phyloP scores from a whole-genome alignment of 1,140 invertebrate genomes.

The Drosophila tristis region DNA sequence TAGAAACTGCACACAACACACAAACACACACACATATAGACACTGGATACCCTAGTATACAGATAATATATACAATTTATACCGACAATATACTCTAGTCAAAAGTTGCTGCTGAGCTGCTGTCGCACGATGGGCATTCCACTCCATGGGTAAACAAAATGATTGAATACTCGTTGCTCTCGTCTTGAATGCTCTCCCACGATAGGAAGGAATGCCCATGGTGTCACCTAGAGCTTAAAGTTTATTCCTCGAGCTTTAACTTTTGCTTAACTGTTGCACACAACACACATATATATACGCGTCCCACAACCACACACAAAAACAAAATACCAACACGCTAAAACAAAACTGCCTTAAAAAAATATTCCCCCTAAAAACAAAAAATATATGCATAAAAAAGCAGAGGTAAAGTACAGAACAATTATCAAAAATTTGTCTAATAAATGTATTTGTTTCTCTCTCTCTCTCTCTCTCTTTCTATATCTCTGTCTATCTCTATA shows the following conservation, averaged over 20 bases:
- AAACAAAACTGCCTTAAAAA: neutral
- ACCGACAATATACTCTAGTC: no score
- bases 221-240: slow-evolving; percentile 13
- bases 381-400: slow-evolving; percentile 9
- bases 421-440: slow-evolving; percentile 42
- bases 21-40: slow-evolving; percentile 15
- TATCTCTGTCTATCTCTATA: neutral
- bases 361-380: slow-evolving; percentile 1
- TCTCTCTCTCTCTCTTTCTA: slow-evolving; percentile 2
- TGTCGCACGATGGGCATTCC: no score
- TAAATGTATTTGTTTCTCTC: slow-evolving; percentile 23
- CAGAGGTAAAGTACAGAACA: slow-evolving; percentile 43
- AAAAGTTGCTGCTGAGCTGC: no score
- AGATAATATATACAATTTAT: neutral
- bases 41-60: neutral
- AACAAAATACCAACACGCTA: slow-evolving; percentile 3
- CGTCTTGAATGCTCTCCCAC: no score
- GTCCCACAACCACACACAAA: slow-evolving; percentile 7
- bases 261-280: slow-evolving; percentile 41
- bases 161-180: no score
- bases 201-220: no score
- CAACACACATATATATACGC: neutral
- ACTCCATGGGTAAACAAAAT: no score
- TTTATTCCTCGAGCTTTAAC: slow-evolving; percentile 39
- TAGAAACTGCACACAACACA: slow-evolving; percentile 39